Evolutionary conservation across 2,113 vertebrate species (phyloP), one percentile per base, ranked within the genome.

Genomic region (Malurus elegans): DNA sequence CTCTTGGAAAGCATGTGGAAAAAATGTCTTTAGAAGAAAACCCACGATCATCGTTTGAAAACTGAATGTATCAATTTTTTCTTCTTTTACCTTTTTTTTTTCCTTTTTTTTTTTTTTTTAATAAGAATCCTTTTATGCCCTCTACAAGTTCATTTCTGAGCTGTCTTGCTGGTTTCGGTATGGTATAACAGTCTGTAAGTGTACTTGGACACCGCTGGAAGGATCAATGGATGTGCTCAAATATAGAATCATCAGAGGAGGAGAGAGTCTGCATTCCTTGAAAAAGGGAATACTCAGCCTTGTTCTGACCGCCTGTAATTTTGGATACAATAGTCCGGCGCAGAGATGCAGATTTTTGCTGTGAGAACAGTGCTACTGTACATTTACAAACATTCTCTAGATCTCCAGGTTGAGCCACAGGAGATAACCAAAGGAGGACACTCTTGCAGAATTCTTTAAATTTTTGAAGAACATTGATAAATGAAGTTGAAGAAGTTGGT

Each of bases 111-210:
- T 91, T 88, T 88, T 96, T 94, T 90, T 86, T 74, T 8, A 94
- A 72, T 90, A 97, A 93, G 90, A 97, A 97, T 98, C 96, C 96
- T 98, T 94, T 94, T 93, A 96, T 87, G 97, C 80, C 97, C 95
- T 95, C 97, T 98, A 81, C n/a, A 92, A 92, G 93, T 97, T 97
- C 88, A 91, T 89, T 98, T 98, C 96, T 97, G 98, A 98, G 97
- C 98, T 98, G 98, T 98, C 98, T 98, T 98, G 99, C 99, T 99
- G 99, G 99, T 99, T 99, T 99, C 97, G 45, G 97, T 98, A 98
- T 98, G 98, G 98, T 98, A 98, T 98, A 99, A 98, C 97, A 98
- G 98, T 99, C 98, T 98, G 98, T 96, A 96, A 93, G 88, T 97
- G 95, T 96, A 97, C 94, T 94, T 96, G 81, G 96, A 95, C 92